phyloP scores from a whole-genome alignment of 1,140 invertebrate genomes.

The Drosophila mojavensis region DNA sequence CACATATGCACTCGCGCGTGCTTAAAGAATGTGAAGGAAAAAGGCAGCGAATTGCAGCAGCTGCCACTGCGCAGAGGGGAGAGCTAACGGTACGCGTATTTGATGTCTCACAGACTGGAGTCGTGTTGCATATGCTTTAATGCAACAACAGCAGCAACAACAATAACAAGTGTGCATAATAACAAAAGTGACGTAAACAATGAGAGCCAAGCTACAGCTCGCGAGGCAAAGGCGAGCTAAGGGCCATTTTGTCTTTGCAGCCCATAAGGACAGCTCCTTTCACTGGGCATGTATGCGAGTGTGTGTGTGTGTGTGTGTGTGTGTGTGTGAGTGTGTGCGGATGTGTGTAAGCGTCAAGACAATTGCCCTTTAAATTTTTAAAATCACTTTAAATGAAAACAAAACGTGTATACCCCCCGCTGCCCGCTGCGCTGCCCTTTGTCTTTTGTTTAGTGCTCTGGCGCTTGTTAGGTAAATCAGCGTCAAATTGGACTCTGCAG shows the following conservation, averaged over 20 bases:
- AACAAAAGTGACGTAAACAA: constrained; percentile 77
- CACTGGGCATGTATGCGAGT: constrained; percentile 16
- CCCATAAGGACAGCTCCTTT: constrained; percentile 37
- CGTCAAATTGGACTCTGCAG: constrained; percentile 54
- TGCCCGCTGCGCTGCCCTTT: constrained; percentile 17
- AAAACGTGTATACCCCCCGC: constrained; percentile 61
- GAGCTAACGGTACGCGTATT: constrained; percentile 50
- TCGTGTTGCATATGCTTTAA: constrained; percentile 70
- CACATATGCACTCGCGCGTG: constrained; percentile 8
- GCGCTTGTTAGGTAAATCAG: constrained; percentile 80
- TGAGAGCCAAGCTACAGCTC: constrained; percentile 51
- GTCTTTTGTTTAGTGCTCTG: constrained; percentile 64
- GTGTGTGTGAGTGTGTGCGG: constrained; percentile 15
- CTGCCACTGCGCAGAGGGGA: constrained; percentile 2
- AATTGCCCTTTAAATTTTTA: constrained; percentile 83
- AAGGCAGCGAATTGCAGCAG: constrained; percentile 19
- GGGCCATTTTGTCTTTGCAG: constrained; percentile 51
- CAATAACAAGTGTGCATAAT: constrained; percentile 53
- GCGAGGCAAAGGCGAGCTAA: constrained; percentile 57
- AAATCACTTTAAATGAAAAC: constrained; percentile 83
- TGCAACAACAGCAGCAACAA: constrained; percentile 40
- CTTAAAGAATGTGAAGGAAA: constrained; percentile 11
- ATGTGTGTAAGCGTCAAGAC: constrained; percentile 57
- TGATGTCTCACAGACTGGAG: constrained; percentile 33
- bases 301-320: constrained; percentile 23